Base-by-base conservation (phyloP, 2,113 vertebrate genomes). In the Eolophus roseicapilla region DNA sequence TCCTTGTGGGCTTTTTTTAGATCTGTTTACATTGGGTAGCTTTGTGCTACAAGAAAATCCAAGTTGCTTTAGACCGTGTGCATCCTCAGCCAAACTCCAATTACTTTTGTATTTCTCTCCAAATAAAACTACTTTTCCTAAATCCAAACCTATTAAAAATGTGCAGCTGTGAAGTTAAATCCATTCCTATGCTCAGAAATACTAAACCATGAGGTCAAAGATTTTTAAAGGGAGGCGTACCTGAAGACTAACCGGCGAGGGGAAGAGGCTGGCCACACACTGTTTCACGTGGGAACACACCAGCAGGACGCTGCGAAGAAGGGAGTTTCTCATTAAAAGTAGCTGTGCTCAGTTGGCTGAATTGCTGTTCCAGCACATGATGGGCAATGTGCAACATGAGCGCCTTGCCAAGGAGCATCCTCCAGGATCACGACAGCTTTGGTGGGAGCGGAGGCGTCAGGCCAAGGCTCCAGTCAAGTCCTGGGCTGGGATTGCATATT, bases 91-190 rank as follows among this genome's bases (percentile, higher is more conserved):
- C 95, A 94, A 93, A 74, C 11, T 21, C 63, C 71, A 84, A 77
- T 74, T 80, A 93, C 75, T 95, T 96, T 90, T 85, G 67, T 95
- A 57, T 89, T 96, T 86, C 67, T 94, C 80, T 96, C 86, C 85
- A 92, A 92, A 87, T 88, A 79, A 89, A 97, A 86, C 82, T 64
- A 59, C 62, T 87, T 57, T 41, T 85, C 0, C 0, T 93, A 44
- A 92, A 74, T 83, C 47, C 93, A 79, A 83, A 88, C 18, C 55
- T 69, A 67, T 63, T 81, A 95, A 87, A 94, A 94, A 89, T 55
- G 63, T 71, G 19, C 92, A 96, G 88, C 88, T 97, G 92, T 57
- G 77, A 91, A 87, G 81, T 70, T 82, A 73, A 47, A 81, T 52
- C 70, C 83, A 78, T 86, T 93, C 88, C 78, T 50, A 12, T 2